Conservation (phyloP, 2,113 vertebrate genomes). For the Bothrops jararaca region DNA sequence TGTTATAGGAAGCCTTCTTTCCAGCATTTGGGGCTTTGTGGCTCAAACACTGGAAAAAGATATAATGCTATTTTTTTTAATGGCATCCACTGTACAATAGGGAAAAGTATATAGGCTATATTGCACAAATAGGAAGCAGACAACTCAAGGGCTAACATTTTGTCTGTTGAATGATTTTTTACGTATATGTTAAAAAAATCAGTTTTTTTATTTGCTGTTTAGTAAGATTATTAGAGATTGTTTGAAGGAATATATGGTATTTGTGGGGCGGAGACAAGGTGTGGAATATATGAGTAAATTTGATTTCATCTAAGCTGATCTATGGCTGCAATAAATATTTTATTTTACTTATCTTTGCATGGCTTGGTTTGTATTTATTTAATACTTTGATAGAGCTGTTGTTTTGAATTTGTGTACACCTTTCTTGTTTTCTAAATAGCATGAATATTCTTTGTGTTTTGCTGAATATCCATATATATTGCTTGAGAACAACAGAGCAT, state of each 20-base stretch:
- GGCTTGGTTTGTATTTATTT: background rate
- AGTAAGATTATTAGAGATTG: background rate
- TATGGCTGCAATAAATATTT: background rate
- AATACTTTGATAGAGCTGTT: background rate
- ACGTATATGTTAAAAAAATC: background rate
- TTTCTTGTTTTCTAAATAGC: background rate
- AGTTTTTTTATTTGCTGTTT: background rate
- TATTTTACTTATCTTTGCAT: background rate
- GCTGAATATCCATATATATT: background rate
- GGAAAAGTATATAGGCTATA: background rate
- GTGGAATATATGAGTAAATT: background rate
- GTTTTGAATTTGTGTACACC: background rate
- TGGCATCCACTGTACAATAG: background rate
- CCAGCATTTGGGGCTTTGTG: background rate
- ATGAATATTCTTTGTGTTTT: background rate
- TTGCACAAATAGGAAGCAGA: background rate
- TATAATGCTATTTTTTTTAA: background rate
- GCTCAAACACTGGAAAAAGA: background rate
- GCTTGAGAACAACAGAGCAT: background rate
- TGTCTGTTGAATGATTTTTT: background rate
- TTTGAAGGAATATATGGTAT: background rate
- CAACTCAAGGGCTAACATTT: background rate
- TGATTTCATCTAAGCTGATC: background rate
- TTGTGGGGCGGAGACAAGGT: background rate
- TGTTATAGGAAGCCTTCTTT: background rate